These are phyloP conservation scores for Tromatobia lineatoria DNA, from an alignment of 2,888 invertebrate genomes.

Conservation along the genomic window DNA sequence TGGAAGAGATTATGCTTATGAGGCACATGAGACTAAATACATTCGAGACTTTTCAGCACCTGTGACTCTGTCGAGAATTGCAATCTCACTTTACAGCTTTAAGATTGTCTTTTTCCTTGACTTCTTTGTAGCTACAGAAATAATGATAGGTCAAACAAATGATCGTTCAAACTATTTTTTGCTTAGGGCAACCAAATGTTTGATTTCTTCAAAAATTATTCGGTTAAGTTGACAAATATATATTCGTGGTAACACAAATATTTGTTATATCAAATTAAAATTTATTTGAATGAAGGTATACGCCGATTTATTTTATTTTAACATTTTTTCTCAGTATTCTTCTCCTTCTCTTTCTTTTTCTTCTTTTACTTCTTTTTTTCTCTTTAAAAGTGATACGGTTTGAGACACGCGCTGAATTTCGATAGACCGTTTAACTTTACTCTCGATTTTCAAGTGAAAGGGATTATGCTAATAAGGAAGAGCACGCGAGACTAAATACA, in stretches of 20 bases:
- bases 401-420: neutral
- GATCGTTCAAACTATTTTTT: no score
- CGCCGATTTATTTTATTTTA: no score
- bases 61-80: neutral
- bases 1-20: neutral
- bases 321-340: no score
- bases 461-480: neutral
- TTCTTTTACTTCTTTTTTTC: neutral
- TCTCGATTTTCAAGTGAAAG: slow-evolving; percentile 44
- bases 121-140: neutral
- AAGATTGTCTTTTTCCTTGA: neutral
- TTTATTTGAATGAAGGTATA: no score
- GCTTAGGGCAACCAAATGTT: no score
- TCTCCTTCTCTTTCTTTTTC: no score
- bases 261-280: no score
- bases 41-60: neutral
- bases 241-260: no score
- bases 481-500: neutral
- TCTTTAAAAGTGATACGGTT: neutral
- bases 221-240: no score
- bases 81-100: neutral
- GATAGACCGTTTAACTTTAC: slow-evolving; percentile 25
- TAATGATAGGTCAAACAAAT: no score
- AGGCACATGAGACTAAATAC: neutral
- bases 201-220: no score